Evolutionary conservation across 2,113 vertebrate species (phyloP), one percentile per base, ranked within the genome.

Genomic region (Gyps fulvus): DNA sequence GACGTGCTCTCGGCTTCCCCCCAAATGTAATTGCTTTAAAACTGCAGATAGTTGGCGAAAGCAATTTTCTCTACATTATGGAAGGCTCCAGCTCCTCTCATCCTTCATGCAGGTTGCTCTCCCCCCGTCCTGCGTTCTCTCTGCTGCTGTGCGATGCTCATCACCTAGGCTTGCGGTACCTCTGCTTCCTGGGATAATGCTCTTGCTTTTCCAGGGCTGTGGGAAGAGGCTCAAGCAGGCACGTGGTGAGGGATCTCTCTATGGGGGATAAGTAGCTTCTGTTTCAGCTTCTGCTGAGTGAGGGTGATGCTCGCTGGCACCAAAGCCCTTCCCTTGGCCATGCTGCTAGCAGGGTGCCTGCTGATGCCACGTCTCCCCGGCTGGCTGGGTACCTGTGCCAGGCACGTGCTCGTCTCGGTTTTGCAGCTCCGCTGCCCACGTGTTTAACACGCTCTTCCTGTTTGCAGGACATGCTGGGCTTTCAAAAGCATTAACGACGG

Each of bases 401-500:
- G 77, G 63, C 34, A 16, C 0, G 10, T 4, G 42, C 62, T 58
- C 4, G 1, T 7, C 32, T 13, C 0, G 0, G 15, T 31, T 69
- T 50, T 79, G 54, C 67, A 45, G 87, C 80, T 87, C 80, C 38
- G 2, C 42, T 6, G 1, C 10, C 19, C 0, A 0, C 63, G 17
- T 8, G 1, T 93, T 97, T 94, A 89, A 95, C 91, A 70, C 89
- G 83, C 91, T 95, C 55, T 90, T 96, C 93, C 90, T 70, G 73
- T 95, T 96, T 82, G 87, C 80, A 71, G 95, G 94, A 96, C 14
- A 1, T 97, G 97, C 90, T 91, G 79, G 82, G 94, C 86, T 97
- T 98, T 97, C 97, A 96, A 92, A 98, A 96, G 90, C 95, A 72
- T 98, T 98, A 98, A 98, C 98, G 98, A 98, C 98, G 97, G 97